Evolutionary conservation across 2,888 invertebrate species (phyloP), one percentile per base, ranked within the genome.

Genomic region (Tethea ocularis): DNA sequence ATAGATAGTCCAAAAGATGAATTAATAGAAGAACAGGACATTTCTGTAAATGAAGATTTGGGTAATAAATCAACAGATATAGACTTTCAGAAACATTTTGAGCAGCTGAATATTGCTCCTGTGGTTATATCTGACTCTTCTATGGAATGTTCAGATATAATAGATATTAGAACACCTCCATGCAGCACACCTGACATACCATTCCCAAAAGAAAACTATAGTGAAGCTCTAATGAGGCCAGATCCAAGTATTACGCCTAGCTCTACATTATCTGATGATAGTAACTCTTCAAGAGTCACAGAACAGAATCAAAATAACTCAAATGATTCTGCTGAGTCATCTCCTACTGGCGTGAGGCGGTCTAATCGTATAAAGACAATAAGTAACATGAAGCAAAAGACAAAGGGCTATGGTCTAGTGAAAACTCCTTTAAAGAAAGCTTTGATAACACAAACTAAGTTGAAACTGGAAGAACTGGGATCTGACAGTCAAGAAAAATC

Each of bases 351-450:
- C n/a, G 95, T 96, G 0, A 89, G 97, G 22, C 93, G 97, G 54
- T 97, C 97, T 7, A 96, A 94, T 80, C 94, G 97, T 63, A 96
- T 97, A 61, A 96, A 96, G 79, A 95, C 96, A 51, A 97, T 96
- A 62, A 96, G 95, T 63, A 94, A 94, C 63, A 82, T 95, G 80
- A 96, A 95, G 78, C 95, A 94, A 73, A 94, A 95, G 82, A 95
- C 94, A 6, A 94, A 95, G 75, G 95, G 95, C 0, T 94, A 95
- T 80, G 95, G 95, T 22, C 83, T 95, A 66, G 95, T 95, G 0
- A 94, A 94, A 77, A 91, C 91, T 58, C 92, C 93, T 33, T 66
- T 92, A 33, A 93, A 93, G 61, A 93, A 91, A 66, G 89, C 93
- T 64, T 80, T 91, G 61, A 90, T 92, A 26, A 90, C 92, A 20